Evolutionary conservation across 2,888 invertebrate genomes (phyloP), one percentile per base, ranked within the genome.

Genomic region (Cryptus viduatorius): DNA sequence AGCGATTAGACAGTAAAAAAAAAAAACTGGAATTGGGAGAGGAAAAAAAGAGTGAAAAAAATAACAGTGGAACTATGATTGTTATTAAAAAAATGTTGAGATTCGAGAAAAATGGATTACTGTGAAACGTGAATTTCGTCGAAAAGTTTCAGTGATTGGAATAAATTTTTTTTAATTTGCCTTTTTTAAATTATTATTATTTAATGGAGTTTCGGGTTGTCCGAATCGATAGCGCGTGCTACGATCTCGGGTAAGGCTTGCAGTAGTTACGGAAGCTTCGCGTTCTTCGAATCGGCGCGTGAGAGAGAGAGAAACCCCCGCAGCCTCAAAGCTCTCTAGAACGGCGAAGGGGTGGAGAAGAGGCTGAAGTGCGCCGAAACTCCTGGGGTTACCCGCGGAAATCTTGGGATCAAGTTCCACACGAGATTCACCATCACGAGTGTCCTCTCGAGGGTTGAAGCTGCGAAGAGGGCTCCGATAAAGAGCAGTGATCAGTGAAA

Each of bases 101-200:
- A 16, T 31, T 53, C 29, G 5, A 24, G 59, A 44, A 53, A 46
- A 71, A 77, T 71, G 82, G 82, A 77, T 53, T 77, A 72, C 31
- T 46, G 82, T 82, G 82, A 72, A 68, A 16, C 14, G 59, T 61
- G 59, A 61, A 61, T 12, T 31, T 44, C 42, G 29, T 67, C 59
- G 71, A 46, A 31, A 61, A 68, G 31, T 67, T 53, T 59, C 14
- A 46, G 61, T 48, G 68, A 5, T 37, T 29, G 19, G 29, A 37
- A 75, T 48, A 48, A 16, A 71, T 56, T 48, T 37, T 46, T 31
- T 37, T 37, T n/a, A 5, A 50, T 31, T 68, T 16, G 5, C 61
- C 24, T 12, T 61, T 46, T 69, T 44, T 31, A 46, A 19, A 56
- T 19, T 3, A 24, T 56, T 71, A 1, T 24, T 24, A 29, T 5